Conservation (phyloP, 2,797 vertebrate species). For the Lophius americanus region DNA sequence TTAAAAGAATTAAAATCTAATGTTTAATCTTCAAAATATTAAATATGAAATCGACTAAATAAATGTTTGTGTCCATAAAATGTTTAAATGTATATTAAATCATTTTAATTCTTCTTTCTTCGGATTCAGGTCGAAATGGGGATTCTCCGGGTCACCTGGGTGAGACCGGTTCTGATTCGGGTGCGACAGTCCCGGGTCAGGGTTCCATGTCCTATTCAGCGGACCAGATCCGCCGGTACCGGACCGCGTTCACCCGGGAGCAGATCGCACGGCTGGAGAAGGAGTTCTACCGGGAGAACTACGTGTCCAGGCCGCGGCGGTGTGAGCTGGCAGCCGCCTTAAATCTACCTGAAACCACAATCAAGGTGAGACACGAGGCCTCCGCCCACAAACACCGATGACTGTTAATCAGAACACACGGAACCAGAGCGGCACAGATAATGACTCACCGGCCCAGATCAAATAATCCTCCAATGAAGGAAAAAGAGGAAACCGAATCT, state of each 20-base stretch:
- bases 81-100: slow-evolving; percentile 1
- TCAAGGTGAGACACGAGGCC: slow-evolving; percentile 86
- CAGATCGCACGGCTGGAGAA: slow-evolving; percentile 97
- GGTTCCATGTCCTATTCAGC: slow-evolving; percentile 88
- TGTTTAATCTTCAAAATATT: not conserved
- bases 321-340: slow-evolving; percentile 95
- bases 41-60: slow-evolving; percentile 4
- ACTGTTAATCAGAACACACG: not conserved
- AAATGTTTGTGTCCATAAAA: not conserved
- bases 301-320: slow-evolving; percentile 95
- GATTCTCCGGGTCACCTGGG: slow-evolving; percentile 74
- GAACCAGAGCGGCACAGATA: not conserved
- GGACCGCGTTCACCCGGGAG: slow-evolving; percentile 96
- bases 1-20: not conserved
- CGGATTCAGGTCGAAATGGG: slow-evolving; percentile 71
- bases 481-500: not conserved
- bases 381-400: not conserved
- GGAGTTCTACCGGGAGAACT: slow-evolving; percentile 98
- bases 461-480: not conserved
- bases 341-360: slow-evolving; percentile 97
- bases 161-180: slow-evolving; percentile 72
- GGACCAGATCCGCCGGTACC: slow-evolving; percentile 97
- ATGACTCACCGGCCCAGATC: not conserved
- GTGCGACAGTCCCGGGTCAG: slow-evolving; percentile 81
- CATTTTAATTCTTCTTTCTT: slow-evolving; percentile 20